Conservation (phyloP, 2,113 vertebrate species). For the Siphamia tubifer region DNA sequence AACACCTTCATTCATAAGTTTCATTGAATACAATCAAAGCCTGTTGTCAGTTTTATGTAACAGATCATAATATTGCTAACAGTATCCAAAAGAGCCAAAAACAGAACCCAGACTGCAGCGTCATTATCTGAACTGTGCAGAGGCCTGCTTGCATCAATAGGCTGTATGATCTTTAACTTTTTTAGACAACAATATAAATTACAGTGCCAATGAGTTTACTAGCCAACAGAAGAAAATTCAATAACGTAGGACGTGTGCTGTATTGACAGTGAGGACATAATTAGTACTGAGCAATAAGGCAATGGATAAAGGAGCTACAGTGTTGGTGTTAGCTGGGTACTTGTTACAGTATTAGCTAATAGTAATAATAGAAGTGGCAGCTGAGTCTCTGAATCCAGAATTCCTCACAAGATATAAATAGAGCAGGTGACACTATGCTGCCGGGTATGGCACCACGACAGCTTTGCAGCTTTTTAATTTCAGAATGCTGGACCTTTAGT, state of each 20-base stretch:
- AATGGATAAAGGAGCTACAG: slow-evolving; percentile 43
- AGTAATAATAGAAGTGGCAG: slow-evolving; percentile 79
- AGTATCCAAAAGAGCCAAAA: background rate
- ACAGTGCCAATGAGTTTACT: background rate
- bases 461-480: slow-evolving; percentile 52
- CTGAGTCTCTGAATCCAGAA: slow-evolving; percentile 76
- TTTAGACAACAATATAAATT: background rate
- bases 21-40: background rate
- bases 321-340: slow-evolving; percentile 49
- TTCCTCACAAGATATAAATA: slow-evolving; percentile 73
- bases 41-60: background rate
- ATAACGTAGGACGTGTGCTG: background rate
- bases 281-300: slow-evolving; percentile 50
- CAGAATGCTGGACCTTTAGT: slow-evolving; percentile 6
- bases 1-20: background rate
- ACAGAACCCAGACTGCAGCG: background rate
- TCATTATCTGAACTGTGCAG: background rate
- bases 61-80: background rate
- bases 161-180: background rate
- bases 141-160: background rate
- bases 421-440: slow-evolving; percentile 64
- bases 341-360: slow-evolving; percentile 77
- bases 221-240: background rate
- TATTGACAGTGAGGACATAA: slow-evolving; percentile 54
- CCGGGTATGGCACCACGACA: slow-evolving; percentile 39